Evolutionary conservation across 2,888 invertebrate genomes (phyloP), one percentile per base, ranked within the genome.

Genomic region (Ypsolopha sequella): DNA sequence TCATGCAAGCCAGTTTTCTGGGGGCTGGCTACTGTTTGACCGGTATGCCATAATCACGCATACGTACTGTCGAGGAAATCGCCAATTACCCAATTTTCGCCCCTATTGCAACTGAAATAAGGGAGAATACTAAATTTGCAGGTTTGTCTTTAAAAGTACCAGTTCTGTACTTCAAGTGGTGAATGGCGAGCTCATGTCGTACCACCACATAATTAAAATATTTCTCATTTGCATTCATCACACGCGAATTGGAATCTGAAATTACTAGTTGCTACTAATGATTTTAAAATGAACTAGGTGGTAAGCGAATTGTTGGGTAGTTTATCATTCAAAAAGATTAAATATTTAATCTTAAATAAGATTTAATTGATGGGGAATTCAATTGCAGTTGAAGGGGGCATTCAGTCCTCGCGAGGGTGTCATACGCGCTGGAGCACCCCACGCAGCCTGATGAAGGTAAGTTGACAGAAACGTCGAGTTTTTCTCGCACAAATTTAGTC

Each of bases 21-120:
- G 36, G 43, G 41, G 49, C 49, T 49, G 50, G 50, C 50, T 50
- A 34, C 50, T 43, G 50, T 50, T 41, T 41, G 41, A 50, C 43
- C 43, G 41, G 48, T 41, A 43, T 50, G 50, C 50, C 35, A 43
- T 50, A 50, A 50, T 50, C 50, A 50, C 43, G 11, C 43, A 1
- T 43, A n/a, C 10, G 39, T 39, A 39, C 39, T 10, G 39, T 39
- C 39, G 39, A 39, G 6, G 39, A 24, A 24, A 24, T 3, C 24
- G 2, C 24, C 24, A 24, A 24, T 24, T 3, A 24, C 24, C 24
- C 24, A 24, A 24, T 24, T 24, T 24, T 24, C 24, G 24, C 24
- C 4, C 4, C 4, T 24, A 24, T 24, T 24, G 4, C 24, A 2
- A 24, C 4, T 24, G 24, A 24, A 24, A 24, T 24, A 24, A 24